Percentiles rank a stretch among this genome's conserved stretches.
These are phyloP conservation scores for Callopanchax toddi DNA, from an alignment of 2,113 vertebrate species.

Conservation along the genomic window DNA sequence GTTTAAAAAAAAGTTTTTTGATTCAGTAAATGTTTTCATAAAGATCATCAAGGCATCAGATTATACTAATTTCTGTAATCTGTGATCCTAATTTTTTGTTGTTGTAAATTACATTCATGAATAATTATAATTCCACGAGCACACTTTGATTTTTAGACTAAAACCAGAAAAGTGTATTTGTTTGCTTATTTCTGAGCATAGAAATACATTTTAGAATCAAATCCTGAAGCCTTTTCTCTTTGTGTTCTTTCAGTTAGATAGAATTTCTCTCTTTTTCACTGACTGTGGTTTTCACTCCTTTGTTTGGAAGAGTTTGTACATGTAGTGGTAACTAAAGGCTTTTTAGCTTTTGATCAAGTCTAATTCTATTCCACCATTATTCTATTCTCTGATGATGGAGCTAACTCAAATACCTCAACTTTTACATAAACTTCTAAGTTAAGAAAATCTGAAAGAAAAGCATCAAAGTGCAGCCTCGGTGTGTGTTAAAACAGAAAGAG, in stretches of 20 bases:
- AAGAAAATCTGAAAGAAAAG: no score
- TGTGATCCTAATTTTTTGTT: background rate
- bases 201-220: slow-evolving; percentile 30
- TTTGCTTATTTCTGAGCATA: slow-evolving; percentile 26
- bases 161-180: slow-evolving; percentile 20
- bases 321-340: slow-evolving; percentile 1
- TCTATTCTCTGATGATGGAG: background rate
- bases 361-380: background rate
- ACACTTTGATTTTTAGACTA: background rate
- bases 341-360: background rate
- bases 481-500: no score
- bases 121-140: slow-evolving; percentile 2
- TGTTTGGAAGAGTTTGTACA: background rate
- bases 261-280: slow-evolving; percentile 27
- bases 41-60: background rate
- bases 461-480: no score
- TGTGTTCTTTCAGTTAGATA: slow-evolving; percentile 8
- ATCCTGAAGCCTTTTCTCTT: slow-evolving; percentile 28
- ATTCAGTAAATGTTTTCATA: no score
- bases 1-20: no score
- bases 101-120: background rate
- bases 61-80: no score
- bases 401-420: no score
- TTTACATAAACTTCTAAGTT: no score
- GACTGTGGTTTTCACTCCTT: background rate